These are phyloP conservation scores for Adelosebastes latens DNA, from an alignment of 2,797 vertebrate genomes.

Conservation along the genomic window DNA sequence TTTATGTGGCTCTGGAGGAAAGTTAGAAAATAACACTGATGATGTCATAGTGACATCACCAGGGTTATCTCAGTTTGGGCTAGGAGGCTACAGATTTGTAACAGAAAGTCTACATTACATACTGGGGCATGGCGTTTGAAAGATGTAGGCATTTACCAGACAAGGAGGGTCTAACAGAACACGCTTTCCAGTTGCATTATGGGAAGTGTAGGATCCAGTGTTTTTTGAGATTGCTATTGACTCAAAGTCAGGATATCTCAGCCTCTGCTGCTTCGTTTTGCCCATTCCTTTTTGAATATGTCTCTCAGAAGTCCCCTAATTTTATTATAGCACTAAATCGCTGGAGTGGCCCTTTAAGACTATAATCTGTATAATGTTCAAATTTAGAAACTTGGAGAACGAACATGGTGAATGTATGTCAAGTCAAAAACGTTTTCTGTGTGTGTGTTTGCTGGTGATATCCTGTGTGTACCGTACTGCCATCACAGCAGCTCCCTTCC, in stretches of 20 bases:
- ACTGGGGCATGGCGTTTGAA: too few relatives aligned
- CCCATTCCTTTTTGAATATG: neutral
- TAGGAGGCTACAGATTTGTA: too few relatives aligned
- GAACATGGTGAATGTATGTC: neutral
- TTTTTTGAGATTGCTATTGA: too few relatives aligned
- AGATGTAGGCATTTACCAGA: too few relatives aligned
- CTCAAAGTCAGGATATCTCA: neutral
- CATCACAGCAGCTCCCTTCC: conserved; percentile 15
- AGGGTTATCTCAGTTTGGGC: too few relatives aligned
- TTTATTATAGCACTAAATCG: neutral
- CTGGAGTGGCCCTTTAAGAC: neutral
- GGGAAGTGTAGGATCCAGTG: neutral
- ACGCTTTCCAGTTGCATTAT: neutral
- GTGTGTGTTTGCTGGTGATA: conserved; percentile 11
- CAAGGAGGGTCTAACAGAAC: neutral
- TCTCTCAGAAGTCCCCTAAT: neutral
- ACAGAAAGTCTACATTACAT: too few relatives aligned
- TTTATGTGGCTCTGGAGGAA: too few relatives aligned
- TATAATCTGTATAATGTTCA: neutral
- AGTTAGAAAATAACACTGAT: too few relatives aligned
- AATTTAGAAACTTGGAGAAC: neutral
- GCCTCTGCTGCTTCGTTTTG: neutral
- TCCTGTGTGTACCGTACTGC: conserved; percentile 30
- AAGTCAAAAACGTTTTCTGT: neutral
- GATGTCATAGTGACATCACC: too few relatives aligned